Evolutionary conservation across 2,113 vertebrate species (phyloP).

Genomic region (Progne subis): DNA sequence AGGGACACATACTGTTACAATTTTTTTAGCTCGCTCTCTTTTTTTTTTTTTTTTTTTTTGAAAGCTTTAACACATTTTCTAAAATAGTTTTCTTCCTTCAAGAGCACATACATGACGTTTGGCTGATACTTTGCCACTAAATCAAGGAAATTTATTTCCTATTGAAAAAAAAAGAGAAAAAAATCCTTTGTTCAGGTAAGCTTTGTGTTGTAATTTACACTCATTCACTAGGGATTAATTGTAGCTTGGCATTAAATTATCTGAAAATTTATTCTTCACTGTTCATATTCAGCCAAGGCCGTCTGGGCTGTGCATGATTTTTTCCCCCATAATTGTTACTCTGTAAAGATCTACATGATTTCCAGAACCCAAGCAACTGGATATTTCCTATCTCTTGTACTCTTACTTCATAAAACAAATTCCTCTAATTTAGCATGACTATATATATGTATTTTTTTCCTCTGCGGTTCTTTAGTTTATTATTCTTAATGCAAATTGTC

Average conservation of each 20-base stretch:
- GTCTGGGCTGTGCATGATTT: neutral
- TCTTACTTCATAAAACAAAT: neutral
- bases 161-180: neutral
- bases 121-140: neutral
- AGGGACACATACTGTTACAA: neutral
- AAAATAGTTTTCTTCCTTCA: neutral
- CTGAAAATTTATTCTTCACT: neutral
- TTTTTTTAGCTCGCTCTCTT: neutral
- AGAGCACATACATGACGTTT: neutral
- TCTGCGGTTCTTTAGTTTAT: accelerated
- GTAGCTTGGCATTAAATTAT: neutral
- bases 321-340: neutral
- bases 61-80: neutral
- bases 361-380: neutral
- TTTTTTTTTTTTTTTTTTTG: too few relatives aligned
- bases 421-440: neutral
- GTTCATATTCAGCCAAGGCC: neutral
- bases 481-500: neutral
- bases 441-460: neutral
- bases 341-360: neutral
- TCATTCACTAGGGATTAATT: neutral
- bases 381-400: neutral
- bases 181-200: neutral
- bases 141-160: neutral
- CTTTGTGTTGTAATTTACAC: neutral